A percentile compares a stretch with the other conserved stretches of the same genome.
phyloP scores from a whole-genome alignment of 2,113 vertebrate species.

The Zeus faber region DNA sequence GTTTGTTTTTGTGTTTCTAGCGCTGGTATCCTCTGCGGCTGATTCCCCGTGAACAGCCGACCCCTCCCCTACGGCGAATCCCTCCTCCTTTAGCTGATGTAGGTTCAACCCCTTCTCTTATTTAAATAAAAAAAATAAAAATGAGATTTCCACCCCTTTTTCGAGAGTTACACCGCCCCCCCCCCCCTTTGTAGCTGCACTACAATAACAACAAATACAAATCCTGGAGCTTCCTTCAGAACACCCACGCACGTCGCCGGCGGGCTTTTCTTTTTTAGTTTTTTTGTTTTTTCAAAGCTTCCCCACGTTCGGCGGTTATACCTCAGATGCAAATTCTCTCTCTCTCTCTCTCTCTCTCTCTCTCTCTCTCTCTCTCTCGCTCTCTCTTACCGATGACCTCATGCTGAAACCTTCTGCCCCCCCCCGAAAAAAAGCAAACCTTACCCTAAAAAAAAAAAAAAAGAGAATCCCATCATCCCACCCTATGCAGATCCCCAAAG shows the following conservation, averaged over 20 bases:
- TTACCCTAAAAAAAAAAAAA: too few relatives aligned
- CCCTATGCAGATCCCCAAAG: constrained; percentile 63
- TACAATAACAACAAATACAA: constrained; percentile 8
- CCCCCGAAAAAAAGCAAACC: too few relatives aligned
- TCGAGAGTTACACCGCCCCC: constrained; percentile 1
- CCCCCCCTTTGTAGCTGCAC: neutral
- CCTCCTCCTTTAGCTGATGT: constrained; percentile 19
- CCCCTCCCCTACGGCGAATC: neutral
- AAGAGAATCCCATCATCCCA: constrained; percentile 7
- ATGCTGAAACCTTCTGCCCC: neutral
- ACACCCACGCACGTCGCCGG: neutral
- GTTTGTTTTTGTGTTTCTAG: constrained; percentile 20
- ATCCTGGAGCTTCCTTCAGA: constrained; percentile 58
- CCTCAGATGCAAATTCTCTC: neutral
- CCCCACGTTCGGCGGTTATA: neutral
- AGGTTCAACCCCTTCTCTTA: constrained; percentile 9
- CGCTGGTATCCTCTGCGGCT: constrained; percentile 35
- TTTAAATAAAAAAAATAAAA: neutral
- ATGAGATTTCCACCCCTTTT: neutral
- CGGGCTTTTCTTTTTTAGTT: too few relatives aligned
- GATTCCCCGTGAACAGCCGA: constrained; percentile 17
- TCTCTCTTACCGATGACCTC: neutral
- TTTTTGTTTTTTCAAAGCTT: too few relatives aligned
- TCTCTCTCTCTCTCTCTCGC: neutral
- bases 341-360: neutral